These are phyloP conservation scores for Eurypyga helias DNA, from an alignment of 2,113 vertebrate genomes.

Conservation along the genomic window DNA sequence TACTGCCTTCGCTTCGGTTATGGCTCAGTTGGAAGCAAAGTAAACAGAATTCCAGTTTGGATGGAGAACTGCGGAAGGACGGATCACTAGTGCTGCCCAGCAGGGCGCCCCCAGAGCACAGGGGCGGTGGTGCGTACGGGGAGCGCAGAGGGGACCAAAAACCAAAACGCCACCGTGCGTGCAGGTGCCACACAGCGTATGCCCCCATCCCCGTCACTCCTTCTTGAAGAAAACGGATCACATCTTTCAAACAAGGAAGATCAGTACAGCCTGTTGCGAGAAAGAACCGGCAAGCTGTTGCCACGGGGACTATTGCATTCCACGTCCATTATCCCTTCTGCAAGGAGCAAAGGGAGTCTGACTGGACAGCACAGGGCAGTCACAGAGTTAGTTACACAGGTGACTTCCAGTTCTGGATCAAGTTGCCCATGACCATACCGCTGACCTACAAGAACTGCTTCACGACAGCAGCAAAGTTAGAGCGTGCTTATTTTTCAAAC, in stretches of 20 bases:
- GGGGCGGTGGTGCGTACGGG: neutral
- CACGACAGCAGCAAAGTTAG: neutral
- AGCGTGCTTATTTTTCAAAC: neutral
- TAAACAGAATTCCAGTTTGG: neutral
- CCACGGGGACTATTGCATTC: neutral
- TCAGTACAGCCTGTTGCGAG: neutral
- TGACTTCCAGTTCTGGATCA: neutral
- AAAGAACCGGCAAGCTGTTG: neutral
- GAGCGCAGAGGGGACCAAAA: neutral
- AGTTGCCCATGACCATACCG: neutral
- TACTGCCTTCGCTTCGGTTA: neutral
- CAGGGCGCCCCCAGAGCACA: neutral
- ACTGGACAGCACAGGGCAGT: neutral
- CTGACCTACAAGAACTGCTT: neutral
- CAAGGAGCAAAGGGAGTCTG: neutral
- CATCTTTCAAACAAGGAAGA: neutral
- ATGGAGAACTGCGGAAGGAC: neutral
- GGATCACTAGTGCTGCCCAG: neutral
- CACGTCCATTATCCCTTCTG: neutral
- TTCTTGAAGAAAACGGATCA: neutral
- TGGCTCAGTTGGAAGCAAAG: neutral
- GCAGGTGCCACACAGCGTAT: rapidly evolving
- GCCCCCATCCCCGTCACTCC: neutral
- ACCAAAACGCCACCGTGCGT: neutral
- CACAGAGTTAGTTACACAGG: neutral